Percentiles rank a stretch among this genome's conserved stretches.
Conservation (phyloP, 2,888 invertebrate genomes). For the Xestia c-nigrum region DNA sequence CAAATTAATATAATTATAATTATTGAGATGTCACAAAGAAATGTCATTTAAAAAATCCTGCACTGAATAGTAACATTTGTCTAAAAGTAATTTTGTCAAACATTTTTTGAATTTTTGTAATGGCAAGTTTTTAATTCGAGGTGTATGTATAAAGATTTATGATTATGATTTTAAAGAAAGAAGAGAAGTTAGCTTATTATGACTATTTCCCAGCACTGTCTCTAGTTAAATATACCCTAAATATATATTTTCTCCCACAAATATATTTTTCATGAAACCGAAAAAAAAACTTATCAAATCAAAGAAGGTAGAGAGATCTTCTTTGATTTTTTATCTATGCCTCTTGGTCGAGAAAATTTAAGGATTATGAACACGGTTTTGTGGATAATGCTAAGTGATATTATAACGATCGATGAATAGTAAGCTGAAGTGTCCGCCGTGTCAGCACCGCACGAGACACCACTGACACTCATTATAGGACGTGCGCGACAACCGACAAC, state of each 20-base stretch:
- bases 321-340: neutral
- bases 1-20: no score
- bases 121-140: no score
- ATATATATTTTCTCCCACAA: neutral
- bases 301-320: no score
- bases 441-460: conserved; percentile 58
- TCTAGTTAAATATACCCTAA: neutral
- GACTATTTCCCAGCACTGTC: neutral
- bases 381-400: neutral
- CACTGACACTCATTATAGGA: conserved; percentile 82
- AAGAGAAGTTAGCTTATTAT: neutral
- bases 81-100: no score
- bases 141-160: no score
- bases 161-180: no score
- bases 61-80: no score
- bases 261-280: neutral
- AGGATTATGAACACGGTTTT: neutral
- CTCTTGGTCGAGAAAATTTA: neutral
- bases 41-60: no score
- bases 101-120: no score
- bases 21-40: no score
- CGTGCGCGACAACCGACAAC: conserved; percentile 76
- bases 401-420: conserved; percentile 15
- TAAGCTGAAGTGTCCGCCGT: conserved; percentile 58
- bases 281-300: neutral